phyloP scores from a whole-genome alignment of 2,113 vertebrate genomes.

The Petrocephalus microphthalmus region DNA sequence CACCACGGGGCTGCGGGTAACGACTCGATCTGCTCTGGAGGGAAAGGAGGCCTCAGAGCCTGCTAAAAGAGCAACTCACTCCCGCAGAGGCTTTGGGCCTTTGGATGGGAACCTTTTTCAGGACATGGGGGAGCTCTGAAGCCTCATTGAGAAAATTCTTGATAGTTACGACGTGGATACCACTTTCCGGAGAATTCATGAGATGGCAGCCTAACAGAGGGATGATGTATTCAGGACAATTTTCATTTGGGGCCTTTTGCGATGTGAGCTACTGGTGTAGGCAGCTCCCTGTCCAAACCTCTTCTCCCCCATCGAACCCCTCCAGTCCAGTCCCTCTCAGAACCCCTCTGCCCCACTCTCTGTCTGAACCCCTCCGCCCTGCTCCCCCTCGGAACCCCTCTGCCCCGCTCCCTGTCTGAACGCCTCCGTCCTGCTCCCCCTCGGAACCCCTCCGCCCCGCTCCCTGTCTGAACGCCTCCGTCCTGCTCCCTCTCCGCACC shows the following conservation, averaged over 20 bases:
- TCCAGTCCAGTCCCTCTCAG: too few species aligned
- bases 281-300: not conserved
- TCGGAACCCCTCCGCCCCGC: not conserved
- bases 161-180: not conserved
- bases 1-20: conserved; percentile 48
- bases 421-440: not conserved
- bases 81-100: not conserved
- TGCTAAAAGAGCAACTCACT: not conserved
- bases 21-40: conserved; percentile 30
- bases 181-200: not conserved
- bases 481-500: not conserved
- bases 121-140: conserved; percentile 22
- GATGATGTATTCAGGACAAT: not conserved
- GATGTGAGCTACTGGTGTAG: not conserved
- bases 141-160: not conserved
- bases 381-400: too few species aligned
- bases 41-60: conserved; percentile 31
- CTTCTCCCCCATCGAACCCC: too few species aligned
- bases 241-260: not conserved
- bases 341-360: too few species aligned
- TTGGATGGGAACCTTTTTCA: not conserved
- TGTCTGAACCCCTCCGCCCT: too few species aligned
- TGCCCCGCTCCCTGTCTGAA: not conserved
- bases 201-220: not conserved
- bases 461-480: not conserved